Base-by-base conservation (phyloP, 2,888 invertebrate species). In the Eupithecia insigniata region DNA sequence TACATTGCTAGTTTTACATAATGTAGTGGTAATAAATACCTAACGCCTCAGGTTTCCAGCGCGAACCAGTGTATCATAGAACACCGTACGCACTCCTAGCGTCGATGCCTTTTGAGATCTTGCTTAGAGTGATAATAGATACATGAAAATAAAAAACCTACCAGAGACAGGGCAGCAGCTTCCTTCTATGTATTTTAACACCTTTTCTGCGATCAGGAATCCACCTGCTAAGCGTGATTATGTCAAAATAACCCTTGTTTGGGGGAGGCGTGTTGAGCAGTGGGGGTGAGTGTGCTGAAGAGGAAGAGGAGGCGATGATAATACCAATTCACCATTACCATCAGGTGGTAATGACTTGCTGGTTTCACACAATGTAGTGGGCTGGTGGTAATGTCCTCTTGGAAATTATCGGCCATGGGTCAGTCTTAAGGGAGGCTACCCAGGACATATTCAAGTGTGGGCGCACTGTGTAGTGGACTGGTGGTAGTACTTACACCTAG, bases 401-500 rank as follows among this genome's bases (percentile, higher is more conserved):
- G 18, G 43, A 6, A 43, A 36, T 43, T 18, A 5, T 43, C n/a
- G 18, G 7, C 43, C 12, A 18, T 2, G 39, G 18, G 18, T 4
- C 43, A n/a, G 39, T 39, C 39, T 39, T 16, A 8, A 43, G 18
- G 18, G 18, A 5, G 39, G n/a, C 46, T 51, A 51, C 22, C 46
- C 46, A 51, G n/a, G 22, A 3, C 22, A 2, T 22, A 22, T 18
- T 43, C 46, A 3, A 22, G 46, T 51, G 46, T 46, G n/a, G 46
- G 16, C 18, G 46, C 46, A 46, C n/a, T 18, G 1, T 43, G 43
- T n/a, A 43, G 6, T n/a, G 43, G 43, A 43, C 2, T 26, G 26
- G 10, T 43, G 1, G 18, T n/a, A n/a, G 46, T 81, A 91, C 93
- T 89, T 85, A 94, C 94, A 94, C 81, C 89, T 94, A 90, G 94